Base-by-base conservation (phyloP, 2,113 vertebrate genomes). In the Rhinolophus sinicus region DNA sequence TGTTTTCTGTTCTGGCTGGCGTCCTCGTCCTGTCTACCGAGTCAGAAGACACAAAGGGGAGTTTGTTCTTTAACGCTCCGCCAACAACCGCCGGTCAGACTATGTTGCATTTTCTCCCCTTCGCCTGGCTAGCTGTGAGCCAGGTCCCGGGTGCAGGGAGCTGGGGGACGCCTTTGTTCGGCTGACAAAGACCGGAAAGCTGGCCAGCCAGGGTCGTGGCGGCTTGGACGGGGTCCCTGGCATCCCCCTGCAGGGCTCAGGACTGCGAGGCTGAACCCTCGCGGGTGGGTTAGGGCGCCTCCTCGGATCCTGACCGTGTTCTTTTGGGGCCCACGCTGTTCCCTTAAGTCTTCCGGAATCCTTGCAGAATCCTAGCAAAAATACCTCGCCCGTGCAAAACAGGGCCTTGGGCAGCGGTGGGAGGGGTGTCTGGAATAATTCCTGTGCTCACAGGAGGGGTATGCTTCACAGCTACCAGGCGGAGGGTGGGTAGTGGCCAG, bases 401-500 rank as follows among this genome's bases (percentile, higher is more conserved):
- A 13, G 28, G 44, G 56, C 76, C 56, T 24, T 35, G 5, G 0
- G 24, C 2, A 1, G 13, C 15, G 40, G 33, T 13, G 16, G 7
- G 26, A 47, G 5, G 26, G 54, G 30, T 5, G 21, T 30, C 40
- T 44, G 73, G 33, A 5, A 3, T 28, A 11, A 11, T 26, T 19
- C 12, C 0, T 4, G 8, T 4, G 58, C 12, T 13, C 35, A 16
- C 8, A 12, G 58, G 50, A 28, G 19, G 14, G 7, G 35, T 38
- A 4, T 4, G 67, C 22, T 19, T 50, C 16, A 30, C 4, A 1
- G 38, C 50, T 15, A 1, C 26, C 24, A 3, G 5, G 35, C 26
- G 3, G n/a, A 7, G 28, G 10, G 26, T 0, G 19, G 26, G 1
- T 38, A 6, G n/a, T 3, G 54, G 5, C 30, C 2, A 4, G 3